phyloP scores from a whole-genome alignment of 1,140 invertebrate species.

The Tetragonula clypearis region DNA sequence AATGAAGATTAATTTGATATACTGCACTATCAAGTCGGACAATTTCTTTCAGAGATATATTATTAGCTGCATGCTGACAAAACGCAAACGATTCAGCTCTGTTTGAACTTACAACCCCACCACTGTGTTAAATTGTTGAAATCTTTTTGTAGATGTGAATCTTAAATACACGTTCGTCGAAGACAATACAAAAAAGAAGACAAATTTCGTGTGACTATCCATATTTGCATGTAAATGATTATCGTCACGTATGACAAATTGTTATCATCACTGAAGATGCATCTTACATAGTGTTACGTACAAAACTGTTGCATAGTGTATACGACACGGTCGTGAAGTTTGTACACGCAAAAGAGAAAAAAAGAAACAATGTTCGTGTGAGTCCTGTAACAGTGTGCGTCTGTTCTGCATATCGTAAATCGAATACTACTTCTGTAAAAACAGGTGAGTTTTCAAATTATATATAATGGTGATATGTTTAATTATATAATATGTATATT shows the following conservation, averaged over 20 bases:
- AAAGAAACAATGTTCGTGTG: constrained; percentile 16
- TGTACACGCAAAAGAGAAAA: background rate
- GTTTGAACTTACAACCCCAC: background rate
- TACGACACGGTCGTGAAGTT: background rate
- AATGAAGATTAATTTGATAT: background rate
- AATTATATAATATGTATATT: no score
- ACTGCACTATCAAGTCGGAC: background rate
- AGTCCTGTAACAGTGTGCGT: background rate
- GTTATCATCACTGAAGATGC: constrained; percentile 4
- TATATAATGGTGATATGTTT: background rate
- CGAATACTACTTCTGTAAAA: background rate
- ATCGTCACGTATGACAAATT: background rate
- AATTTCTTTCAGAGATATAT: background rate
- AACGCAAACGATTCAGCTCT: background rate
- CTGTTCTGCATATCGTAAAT: background rate
- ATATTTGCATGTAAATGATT: background rate
- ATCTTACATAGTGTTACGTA: background rate
- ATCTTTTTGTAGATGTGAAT: background rate
- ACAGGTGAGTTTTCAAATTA: constrained; percentile 33
- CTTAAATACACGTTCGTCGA: background rate
- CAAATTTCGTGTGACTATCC: background rate
- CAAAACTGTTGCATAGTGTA: constrained; percentile 9
- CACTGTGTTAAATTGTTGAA: background rate
- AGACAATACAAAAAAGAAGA: background rate
- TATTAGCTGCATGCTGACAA: background rate